phyloP scores from a whole-genome alignment of 2,113 vertebrate genomes.

The Scopus umbretta region DNA sequence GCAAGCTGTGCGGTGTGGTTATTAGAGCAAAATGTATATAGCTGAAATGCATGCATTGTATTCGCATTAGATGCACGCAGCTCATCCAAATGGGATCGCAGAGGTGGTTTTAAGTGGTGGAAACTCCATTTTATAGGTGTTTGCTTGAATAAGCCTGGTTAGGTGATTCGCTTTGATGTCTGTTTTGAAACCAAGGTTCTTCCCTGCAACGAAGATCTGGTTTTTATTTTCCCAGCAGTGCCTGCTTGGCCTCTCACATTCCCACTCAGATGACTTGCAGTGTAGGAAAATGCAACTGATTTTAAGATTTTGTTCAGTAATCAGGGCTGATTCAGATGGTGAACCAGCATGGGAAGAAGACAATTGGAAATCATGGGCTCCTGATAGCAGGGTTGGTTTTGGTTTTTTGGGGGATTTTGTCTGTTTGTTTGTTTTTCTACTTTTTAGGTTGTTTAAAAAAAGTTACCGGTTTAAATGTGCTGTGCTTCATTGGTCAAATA shows the following conservation, averaged over 20 bases:
- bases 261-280: not conserved
- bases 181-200: not conserved
- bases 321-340: not conserved
- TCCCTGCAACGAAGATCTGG: not conserved
- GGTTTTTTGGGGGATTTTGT: no score
- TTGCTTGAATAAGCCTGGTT: not conserved
- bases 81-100: not conserved
- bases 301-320: not conserved
- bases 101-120: not conserved
- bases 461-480: not conserved
- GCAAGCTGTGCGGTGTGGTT: not conserved
- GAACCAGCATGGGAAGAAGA: not conserved
- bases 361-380: not conserved
- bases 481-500: not conserved
- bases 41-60: not conserved
- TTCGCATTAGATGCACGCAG: not conserved
- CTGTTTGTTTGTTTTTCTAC: not conserved
- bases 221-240: not conserved
- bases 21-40: not conserved
- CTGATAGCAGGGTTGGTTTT: accelerated
- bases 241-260: not conserved
- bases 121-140: not conserved
- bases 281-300: not conserved
- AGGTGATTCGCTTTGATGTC: accelerated
- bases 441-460: not conserved